A percentile compares a stretch with the other conserved stretches of the same genome.
phyloP scores from a whole-genome alignment of 2,113 vertebrate species.

The Cephalopholis sonnerati region DNA sequence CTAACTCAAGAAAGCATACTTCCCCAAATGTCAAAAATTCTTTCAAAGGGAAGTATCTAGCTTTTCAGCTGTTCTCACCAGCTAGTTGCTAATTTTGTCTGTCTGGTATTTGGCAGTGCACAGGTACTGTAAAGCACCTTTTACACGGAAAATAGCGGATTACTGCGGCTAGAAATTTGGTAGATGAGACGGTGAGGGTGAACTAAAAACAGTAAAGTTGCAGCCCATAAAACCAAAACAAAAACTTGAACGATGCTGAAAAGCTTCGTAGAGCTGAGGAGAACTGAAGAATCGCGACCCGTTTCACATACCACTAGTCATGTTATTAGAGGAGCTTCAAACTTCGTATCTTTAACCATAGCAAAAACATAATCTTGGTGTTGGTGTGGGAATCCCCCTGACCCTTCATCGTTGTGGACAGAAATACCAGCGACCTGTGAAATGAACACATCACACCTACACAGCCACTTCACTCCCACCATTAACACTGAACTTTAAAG shows the following conservation, averaged over 20 bases:
- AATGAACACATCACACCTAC: slow-evolving; percentile 78
- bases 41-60: no score
- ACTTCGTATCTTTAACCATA: slow-evolving; percentile 7
- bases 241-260: slow-evolving; percentile 1
- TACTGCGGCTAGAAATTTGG: no score
- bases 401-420: slow-evolving; percentile 22
- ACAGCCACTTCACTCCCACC: slow-evolving; percentile 78
- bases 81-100: no score
- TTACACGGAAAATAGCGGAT: no score
- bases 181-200: no score
- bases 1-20: no score
- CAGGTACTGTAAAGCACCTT: no score
- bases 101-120: no score
- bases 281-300: background rate
- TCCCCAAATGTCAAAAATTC: no score
- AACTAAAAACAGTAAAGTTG: background rate
- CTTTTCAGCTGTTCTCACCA: no score
- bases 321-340: slow-evolving; percentile 20
- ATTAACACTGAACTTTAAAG: slow-evolving; percentile 80
- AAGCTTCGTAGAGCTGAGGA: background rate
- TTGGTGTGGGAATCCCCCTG: slow-evolving; percentile 50
- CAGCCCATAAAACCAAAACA: slow-evolving; percentile 3
- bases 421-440: slow-evolving; percentile 59
- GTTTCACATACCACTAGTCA: slow-evolving; percentile 5
- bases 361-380: slow-evolving; percentile 18